Evolutionary conservation across 2,888 invertebrate genomes (phyloP).

Genomic region (Morpho deidamia): DNA sequence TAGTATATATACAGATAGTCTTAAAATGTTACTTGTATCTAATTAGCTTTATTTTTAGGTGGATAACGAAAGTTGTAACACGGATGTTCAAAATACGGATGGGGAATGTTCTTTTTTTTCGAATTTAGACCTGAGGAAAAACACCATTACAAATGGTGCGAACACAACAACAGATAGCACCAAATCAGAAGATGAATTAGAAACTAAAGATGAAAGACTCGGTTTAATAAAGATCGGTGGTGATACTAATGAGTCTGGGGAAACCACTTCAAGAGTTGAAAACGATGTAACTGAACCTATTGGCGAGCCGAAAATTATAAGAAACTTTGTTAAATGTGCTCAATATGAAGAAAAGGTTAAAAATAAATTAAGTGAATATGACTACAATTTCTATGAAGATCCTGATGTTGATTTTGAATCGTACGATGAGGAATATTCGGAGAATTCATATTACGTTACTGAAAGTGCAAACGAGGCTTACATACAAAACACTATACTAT

Average conservation of each 20-base stretch:
- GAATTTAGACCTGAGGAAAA: slow-evolving; percentile 26
- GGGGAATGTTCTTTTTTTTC: slow-evolving; percentile 13
- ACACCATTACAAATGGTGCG: not conserved
- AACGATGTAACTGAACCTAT: not conserved
- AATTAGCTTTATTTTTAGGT: slow-evolving; percentile 7
- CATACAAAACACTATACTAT: too few relatives aligned
- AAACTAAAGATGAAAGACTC: not conserved
- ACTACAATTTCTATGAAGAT: too few relatives aligned
- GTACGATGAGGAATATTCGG: too few relatives aligned
- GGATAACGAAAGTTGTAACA: not conserved
- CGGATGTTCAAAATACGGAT: slow-evolving; percentile 4
- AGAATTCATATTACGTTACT: too few relatives aligned
- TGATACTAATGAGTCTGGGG: not conserved
- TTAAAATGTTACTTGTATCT: not conserved
- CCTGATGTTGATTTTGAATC: too few relatives aligned
- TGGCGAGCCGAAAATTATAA: slow-evolving; percentile 35
- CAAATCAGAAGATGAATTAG: not conserved
- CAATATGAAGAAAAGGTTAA: slow-evolving; percentile 38
- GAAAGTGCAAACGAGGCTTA: too few relatives aligned
- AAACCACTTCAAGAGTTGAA: not conserved
- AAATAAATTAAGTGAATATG: slow-evolving; percentile 10
- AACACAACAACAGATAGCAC: not conserved
- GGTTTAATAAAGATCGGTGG: not conserved
- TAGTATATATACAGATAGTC: too few relatives aligned
- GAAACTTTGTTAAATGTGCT: slow-evolving; percentile 37